These are phyloP conservation scores for Drosophila rufa DNA, from an alignment of 1,140 invertebrate species.

Conservation along the genomic window DNA sequence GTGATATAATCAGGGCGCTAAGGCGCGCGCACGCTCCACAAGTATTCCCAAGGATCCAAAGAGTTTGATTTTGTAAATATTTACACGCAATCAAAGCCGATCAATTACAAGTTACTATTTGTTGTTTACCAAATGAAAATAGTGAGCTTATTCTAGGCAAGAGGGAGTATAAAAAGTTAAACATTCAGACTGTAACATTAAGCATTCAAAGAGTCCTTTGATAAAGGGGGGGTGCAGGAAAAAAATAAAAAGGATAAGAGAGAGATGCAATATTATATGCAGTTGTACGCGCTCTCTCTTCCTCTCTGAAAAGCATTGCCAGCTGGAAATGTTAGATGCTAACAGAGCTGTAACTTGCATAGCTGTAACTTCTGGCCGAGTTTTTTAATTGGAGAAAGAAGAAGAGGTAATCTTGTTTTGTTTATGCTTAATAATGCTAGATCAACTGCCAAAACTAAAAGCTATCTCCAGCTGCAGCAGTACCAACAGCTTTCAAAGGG, in stretches of 20 bases:
- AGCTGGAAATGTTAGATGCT: constrained; percentile 34
- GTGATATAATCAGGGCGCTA: constrained; percentile 84
- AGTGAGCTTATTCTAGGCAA: neutral
- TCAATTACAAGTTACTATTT: constrained; percentile 27
- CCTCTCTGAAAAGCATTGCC: constrained; percentile 21
- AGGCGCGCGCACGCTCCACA: constrained; percentile 74
- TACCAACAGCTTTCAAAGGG: constrained; percentile 3
- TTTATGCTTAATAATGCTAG: constrained; percentile 38
- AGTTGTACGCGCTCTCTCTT: constrained; percentile 6
- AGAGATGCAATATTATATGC: constrained; percentile 37
- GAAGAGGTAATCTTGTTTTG: constrained; percentile 32
- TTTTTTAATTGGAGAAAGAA: constrained; percentile 32
- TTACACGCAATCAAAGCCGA: constrained; percentile 30
- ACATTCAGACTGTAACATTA: constrained; percentile 15
- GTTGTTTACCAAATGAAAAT: constrained; percentile 29
- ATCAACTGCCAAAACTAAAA: constrained; percentile 31
- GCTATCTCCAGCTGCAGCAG: constrained; percentile 16
- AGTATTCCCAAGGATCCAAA: constrained; percentile 57
- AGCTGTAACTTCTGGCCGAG: constrained; percentile 34
- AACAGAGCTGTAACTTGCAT: constrained; percentile 15
- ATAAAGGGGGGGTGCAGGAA: constrained; percentile 10
- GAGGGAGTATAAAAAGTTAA: neutral
- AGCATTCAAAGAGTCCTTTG: constrained; percentile 24
- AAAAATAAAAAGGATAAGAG: constrained; percentile 11
- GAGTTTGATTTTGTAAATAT: constrained; percentile 48